These are phyloP conservation scores for Rhopalosiphum padi DNA, from an alignment of 1,140 invertebrate genomes.

Conservation along the genomic window DNA sequence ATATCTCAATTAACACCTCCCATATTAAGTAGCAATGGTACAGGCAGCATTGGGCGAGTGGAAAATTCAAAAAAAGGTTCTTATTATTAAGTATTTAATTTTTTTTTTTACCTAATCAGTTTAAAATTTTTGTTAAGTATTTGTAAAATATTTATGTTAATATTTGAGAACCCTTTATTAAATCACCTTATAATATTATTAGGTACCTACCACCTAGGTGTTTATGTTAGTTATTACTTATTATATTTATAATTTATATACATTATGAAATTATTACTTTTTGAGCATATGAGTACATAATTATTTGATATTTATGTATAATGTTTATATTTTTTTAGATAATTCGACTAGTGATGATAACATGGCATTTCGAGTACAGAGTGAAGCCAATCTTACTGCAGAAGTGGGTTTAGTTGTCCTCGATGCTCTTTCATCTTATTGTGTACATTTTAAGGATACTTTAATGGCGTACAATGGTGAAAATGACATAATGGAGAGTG, in stretches of 20 bases:
- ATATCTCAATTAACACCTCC: slow-evolving; percentile 57
- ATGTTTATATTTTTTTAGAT: slow-evolving; percentile 14
- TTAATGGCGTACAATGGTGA: slow-evolving; percentile 74
- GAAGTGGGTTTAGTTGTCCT: slow-evolving; percentile 88
- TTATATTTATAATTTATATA: background rate
- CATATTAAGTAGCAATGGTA: slow-evolving; percentile 60
- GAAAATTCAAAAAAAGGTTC: slow-evolving; percentile 54
- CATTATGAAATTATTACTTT: background rate
- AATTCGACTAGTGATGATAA: slow-evolving; percentile 65
- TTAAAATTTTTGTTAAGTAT: background rate
- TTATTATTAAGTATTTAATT: background rate
- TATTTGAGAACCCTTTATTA: background rate
- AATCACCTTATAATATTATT: background rate
- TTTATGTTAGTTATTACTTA: no score
- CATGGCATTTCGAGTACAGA: slow-evolving; percentile 71
- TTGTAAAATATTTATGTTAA: background rate
- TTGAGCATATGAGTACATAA: background rate
- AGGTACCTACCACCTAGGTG: background rate
- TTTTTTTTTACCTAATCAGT: background rate
- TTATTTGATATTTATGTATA: background rate
- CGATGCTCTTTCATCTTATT: slow-evolving; percentile 85
- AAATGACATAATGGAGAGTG: slow-evolving; percentile 77
- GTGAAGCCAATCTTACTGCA: slow-evolving; percentile 88
- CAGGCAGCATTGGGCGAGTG: slow-evolving; percentile 61
- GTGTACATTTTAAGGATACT: slow-evolving; percentile 78